Conservation (phyloP, 2,888 invertebrate species). For the Agapetus fuscipes region DNA sequence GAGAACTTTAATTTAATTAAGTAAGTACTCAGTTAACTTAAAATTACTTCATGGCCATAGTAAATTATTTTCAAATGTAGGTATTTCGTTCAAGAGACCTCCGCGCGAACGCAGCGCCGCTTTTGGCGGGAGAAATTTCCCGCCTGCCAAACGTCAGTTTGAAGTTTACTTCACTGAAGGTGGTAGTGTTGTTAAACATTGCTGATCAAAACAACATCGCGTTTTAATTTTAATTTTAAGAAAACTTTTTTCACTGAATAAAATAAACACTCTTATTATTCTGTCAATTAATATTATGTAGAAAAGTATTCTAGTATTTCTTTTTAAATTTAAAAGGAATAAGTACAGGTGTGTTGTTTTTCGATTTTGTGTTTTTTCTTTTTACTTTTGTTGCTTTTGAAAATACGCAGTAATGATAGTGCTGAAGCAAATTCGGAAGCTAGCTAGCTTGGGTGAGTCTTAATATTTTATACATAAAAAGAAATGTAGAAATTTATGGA, state of each 20-base stretch:
- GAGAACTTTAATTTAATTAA: too few relatives aligned
- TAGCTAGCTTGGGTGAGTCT: conserved; percentile 18
- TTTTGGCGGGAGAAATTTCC: conserved; percentile 15
- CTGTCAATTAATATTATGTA: too few relatives aligned
- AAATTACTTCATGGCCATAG: too few relatives aligned
- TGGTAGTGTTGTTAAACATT: too few relatives aligned
- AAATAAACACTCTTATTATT: too few relatives aligned
- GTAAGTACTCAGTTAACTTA: too few relatives aligned
- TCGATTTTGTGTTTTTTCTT: not conserved
- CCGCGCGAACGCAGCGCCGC: conserved; percentile 10
- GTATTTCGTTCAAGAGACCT: too few relatives aligned
- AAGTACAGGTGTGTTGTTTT: not conserved
- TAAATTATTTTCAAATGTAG: too few relatives aligned
- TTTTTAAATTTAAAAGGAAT: too few relatives aligned
- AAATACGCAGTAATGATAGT: conserved; percentile 19
- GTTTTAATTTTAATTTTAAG: not conserved
- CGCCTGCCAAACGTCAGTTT: conserved; percentile 6
- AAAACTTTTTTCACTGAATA: not conserved
- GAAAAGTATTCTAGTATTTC: too few relatives aligned
- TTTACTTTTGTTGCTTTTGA: not conserved
- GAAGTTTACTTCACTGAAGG: too few relatives aligned
- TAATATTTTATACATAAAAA: not conserved
- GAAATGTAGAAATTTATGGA: not conserved
- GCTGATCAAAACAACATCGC: too few relatives aligned
- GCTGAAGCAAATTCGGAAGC: conserved; percentile 18